phyloP scores from a whole-genome alignment of 2,113 vertebrate species.

The Crotophaga sulcirostris region DNA sequence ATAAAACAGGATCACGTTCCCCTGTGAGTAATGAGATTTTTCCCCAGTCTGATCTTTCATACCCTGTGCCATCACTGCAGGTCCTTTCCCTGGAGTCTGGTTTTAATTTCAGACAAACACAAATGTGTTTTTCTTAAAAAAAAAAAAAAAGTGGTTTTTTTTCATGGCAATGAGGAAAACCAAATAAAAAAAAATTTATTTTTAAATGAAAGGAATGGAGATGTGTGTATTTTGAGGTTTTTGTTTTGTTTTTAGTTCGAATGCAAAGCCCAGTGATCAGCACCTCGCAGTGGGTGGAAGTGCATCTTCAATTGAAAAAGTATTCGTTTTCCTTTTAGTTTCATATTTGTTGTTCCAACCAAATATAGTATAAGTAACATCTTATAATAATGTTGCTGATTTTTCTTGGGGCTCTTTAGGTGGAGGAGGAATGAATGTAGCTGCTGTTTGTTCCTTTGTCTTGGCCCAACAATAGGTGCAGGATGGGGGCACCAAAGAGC shows the following conservation, averaged over 20 bases:
- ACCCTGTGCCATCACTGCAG: neutral
- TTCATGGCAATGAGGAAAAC: neutral
- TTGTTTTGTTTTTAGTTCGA: neutral
- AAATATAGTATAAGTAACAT: neutral
- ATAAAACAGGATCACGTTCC: neutral
- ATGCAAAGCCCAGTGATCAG: neutral
- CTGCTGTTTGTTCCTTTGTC: neutral
- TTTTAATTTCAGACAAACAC: neutral
- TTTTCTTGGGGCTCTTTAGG: neutral
- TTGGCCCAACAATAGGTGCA: neutral
- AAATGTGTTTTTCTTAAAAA: too few species aligned
- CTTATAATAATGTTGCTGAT: neutral
- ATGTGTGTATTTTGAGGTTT: neutral
- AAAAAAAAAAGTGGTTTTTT: too few species aligned
- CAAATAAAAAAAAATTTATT: neutral
- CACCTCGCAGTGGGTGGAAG: neutral
- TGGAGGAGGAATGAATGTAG: neutral
- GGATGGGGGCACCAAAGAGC: neutral
- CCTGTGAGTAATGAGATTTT: accelerated
- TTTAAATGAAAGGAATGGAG: neutral
- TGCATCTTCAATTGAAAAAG: neutral
- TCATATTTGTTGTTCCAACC: neutral
- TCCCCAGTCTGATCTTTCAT: neutral
- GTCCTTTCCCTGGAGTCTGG: neutral
- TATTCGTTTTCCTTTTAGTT: too few species aligned